Evolutionary conservation across 1,140 invertebrate genomes (phyloP).

Genomic region (Rhagoletis zephyria): DNA sequence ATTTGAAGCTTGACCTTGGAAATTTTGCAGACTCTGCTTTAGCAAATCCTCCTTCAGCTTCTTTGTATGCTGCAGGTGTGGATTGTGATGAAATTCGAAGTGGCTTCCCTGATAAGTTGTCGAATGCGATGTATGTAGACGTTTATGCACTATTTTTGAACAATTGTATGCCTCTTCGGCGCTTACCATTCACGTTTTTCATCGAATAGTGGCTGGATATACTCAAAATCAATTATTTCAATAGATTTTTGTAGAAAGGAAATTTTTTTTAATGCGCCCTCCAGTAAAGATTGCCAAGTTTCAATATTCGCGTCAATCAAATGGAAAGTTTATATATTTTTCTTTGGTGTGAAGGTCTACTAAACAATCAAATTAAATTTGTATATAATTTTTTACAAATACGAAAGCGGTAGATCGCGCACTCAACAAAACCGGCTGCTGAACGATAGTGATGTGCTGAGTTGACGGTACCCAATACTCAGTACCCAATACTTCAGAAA

Average conservation of each 20-base stretch:
- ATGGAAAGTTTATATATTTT: no score
- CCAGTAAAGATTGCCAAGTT: neutral
- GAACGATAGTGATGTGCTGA: no score
- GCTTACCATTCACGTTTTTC: conserved; percentile 38
- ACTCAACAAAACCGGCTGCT: no score
- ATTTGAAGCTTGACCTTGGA: neutral
- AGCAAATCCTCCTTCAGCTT: neutral
- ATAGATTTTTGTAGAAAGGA: neutral
- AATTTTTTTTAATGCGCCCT: neutral
- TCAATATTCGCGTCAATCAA: no score
- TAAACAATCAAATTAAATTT: no score
- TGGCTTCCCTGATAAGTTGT: neutral
- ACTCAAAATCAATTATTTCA: neutral
- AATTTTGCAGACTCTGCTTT: neutral
- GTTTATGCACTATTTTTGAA: neutral
- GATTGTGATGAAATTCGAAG: conserved; percentile 58
- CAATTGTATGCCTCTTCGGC: neutral
- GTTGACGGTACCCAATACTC: no score
- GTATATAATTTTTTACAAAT: no score
- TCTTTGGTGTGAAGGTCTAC: no score
- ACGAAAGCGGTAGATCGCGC: no score
- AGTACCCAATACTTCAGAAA: no score
- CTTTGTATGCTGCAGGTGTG: conserved; percentile 14
- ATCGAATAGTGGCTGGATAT: neutral
- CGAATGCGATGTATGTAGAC: neutral